Evolutionary conservation across 2,888 invertebrate genomes (phyloP), one percentile per base, ranked within the genome.

Genomic region (Tholera decimalis): DNA sequence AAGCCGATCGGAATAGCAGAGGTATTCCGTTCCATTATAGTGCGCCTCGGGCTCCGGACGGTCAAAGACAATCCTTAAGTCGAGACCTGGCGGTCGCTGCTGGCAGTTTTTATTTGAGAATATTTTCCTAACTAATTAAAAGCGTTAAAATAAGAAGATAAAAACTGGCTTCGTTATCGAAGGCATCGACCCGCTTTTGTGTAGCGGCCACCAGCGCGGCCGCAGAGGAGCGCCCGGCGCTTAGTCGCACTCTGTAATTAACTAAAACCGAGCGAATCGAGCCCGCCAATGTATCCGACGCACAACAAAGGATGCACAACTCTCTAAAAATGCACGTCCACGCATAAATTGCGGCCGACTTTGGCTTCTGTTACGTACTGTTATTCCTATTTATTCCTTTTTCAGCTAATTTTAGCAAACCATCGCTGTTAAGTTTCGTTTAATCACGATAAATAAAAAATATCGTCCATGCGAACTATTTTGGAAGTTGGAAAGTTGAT

Each of bases 121-220:
- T 94, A 95, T 95, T 95, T 95, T 94, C 95, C 94, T 94, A 94
- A 95, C 94, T 95, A 95, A 95, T 95, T 95, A 95, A 95, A 94
- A 93, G 92, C 93, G 94, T 94, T 90, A 89, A 94, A 95, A 94
- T 94, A 94, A 93, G 93, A 94, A 91, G 92, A 94, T 92, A 91
- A 93, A 93, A 92, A 92, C 91, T 87, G 85, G 91, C 88, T 91
- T 93, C 93, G 93, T 94, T 95, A 95, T 95, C 95, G 93, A 91
- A 90, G 93, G 89, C 93, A 95, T 95, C 95, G 94, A 92, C 91
- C 93, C 92, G 92, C 93, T 93, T 90, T 93, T 95, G 93, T 93
- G 91, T 89, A 86, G 90, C 88, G 95, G 91, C 94, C 94, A 94
- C 92, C 91, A 85, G 85, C 83, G 89, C 83, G 77, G 86, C 77